Evolutionary conservation across 2,797 vertebrate species (phyloP), one percentile per base, ranked within the genome.

Genomic region (Sebastolobus altivelis): DNA sequence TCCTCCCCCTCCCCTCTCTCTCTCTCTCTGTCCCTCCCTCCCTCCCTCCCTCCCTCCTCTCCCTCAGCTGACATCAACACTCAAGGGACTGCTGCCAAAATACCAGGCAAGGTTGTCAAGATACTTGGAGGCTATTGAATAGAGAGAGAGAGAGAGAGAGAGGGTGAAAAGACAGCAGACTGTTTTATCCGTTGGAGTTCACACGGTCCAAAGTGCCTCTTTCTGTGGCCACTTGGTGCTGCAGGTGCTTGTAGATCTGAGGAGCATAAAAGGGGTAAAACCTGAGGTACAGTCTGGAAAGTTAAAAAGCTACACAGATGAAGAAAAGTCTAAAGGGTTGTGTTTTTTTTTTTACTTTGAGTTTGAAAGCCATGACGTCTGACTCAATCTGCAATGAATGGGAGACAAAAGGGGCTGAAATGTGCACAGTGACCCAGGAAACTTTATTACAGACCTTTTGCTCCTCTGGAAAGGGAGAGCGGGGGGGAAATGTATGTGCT

Each of bases 11-110:
- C 72, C 83, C 55, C 77, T 79, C 79, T 73, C 75, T 79, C 84
- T 85, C 80, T 84, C 83, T 84, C 71, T 62, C 79, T 66, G 80
- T 55, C 69, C 75, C 63, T 79, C 65, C 20, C 60, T 22, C 35
- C 35, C 33, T 38, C 85, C 70, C 72, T 65, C 79, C 66, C 81
- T 54, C 67, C 74, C 67, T 80, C 62, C 86, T 71, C 74, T 89
- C 90, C 80, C 93, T 94, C 95, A 95, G 95, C 95, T 96, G 96
- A 96, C 95, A 95, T 94, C 94, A 96, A 95, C 94, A 95, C 93
- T 95, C 95, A 93, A 79, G 92, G 91, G 92, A 94, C 90, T 83
- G 77, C 90, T 95, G 95, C 94, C 95, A 96, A 94, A 94, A 96
- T 96, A 94, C 95, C 94, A 94, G 90, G 88, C 91, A 85, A 93